Conservation (phyloP, 2,113 vertebrate species). For the Phoenicopterus ruber region DNA sequence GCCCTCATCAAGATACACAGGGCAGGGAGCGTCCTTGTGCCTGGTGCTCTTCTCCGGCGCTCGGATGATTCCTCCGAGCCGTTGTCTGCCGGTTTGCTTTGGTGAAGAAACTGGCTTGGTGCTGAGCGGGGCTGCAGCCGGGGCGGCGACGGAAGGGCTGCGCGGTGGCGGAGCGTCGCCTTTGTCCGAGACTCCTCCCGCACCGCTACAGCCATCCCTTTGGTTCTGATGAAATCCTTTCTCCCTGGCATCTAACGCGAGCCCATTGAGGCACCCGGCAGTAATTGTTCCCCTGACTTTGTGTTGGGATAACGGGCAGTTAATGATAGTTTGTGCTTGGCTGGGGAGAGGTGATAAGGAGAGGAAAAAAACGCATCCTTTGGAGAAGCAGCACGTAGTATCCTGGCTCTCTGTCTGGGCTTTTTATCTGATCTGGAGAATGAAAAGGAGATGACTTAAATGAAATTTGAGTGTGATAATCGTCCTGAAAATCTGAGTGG, state of each 20-base stretch:
- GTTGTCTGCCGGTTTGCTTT: fast-evolving
- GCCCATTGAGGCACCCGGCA: not conserved
- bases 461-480: not conserved
- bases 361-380: not conserved
- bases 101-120: not conserved
- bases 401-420: not conserved
- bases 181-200: not conserved
- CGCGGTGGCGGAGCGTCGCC: not conserved
- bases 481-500: not conserved
- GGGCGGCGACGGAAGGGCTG: not conserved
- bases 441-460: not conserved
- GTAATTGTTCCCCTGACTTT: not conserved
- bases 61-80: not conserved
- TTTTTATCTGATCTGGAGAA: not conserved
- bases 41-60: not conserved
- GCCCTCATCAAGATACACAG: not conserved
- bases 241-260: fast-evolving
- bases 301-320: not conserved
- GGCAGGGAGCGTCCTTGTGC: not conserved
- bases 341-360: not conserved
- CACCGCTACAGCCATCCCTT: not conserved
- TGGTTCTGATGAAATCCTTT: not conserved
- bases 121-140: fast-evolving
- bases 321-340: not conserved
- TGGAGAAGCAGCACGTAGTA: not conserved